These are phyloP conservation scores for Eumeta japonica DNA, from an alignment of 1,140 invertebrate genomes.

Conservation along the genomic window DNA sequence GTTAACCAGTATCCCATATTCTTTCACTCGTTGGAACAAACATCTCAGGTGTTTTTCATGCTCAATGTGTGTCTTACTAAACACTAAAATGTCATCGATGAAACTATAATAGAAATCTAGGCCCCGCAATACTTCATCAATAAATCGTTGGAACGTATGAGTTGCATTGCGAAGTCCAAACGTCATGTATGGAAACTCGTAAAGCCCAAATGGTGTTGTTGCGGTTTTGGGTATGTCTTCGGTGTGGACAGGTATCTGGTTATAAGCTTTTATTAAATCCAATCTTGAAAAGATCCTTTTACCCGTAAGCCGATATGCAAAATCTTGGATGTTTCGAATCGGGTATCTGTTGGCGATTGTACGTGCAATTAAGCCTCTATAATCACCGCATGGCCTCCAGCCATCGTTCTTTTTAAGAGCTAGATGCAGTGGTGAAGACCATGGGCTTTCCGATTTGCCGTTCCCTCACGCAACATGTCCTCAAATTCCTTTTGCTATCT, in stretches of 20 bases:
- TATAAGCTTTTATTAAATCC: too few species aligned
- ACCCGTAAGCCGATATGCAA: slow-evolving; percentile 27
- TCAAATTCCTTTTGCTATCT: too few species aligned
- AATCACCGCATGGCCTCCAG: slow-evolving; percentile 27
- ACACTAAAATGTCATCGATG: too few species aligned
- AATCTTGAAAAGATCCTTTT: too few species aligned
- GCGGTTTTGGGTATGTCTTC: too few species aligned
- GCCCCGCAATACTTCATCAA: slow-evolving; percentile 26
- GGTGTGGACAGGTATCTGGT: too few species aligned
- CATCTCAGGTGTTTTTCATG: slow-evolving; percentile 44
- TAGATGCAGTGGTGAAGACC: too few species aligned
- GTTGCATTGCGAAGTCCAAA: too few species aligned
- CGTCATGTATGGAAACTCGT: too few species aligned
- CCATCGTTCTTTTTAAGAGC: slow-evolving; percentile 18
- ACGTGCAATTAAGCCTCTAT: slow-evolving; percentile 26
- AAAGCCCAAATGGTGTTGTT: slow-evolving; percentile 35
- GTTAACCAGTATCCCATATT: slow-evolving; percentile 13
- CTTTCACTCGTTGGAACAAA: too few species aligned
- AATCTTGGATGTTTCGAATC: slow-evolving; percentile 23
- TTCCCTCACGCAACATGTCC: slow-evolving; percentile 20
- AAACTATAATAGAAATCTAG: too few species aligned
- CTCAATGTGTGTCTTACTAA: slow-evolving; percentile 20
- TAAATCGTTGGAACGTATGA: slow-evolving; percentile 54
- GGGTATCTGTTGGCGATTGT: slow-evolving; percentile 46
- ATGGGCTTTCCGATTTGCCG: slow-evolving; percentile 29